Evolutionary conservation across 2,113 vertebrate species (phyloP).

Genomic region (Hydrochoerus hydrochaeris): DNA sequence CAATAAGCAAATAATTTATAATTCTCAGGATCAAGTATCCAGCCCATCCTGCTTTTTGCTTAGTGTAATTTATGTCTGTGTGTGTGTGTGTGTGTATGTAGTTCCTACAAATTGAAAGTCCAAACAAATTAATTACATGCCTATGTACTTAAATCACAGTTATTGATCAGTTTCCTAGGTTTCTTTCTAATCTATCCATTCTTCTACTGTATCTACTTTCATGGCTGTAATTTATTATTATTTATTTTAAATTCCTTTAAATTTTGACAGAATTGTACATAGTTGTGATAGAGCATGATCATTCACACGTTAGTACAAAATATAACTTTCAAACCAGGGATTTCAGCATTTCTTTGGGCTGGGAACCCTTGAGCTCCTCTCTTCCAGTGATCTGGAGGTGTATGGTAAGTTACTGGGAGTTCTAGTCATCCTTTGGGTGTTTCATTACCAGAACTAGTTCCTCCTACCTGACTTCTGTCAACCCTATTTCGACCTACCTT

Average conservation of each 20-base stretch:
- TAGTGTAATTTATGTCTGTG: not conserved
- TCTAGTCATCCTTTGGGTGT: too few species aligned
- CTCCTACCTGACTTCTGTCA: not conserved
- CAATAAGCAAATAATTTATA: accelerated
- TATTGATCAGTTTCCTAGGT: not conserved
- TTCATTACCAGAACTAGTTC: too few species aligned
- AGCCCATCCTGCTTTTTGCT: not conserved
- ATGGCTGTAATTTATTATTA: not conserved
- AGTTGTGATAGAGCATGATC: not conserved
- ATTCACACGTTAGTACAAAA: not conserved
- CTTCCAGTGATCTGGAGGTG: not conserved
- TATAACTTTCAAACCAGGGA: not conserved
- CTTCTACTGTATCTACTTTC: not conserved
- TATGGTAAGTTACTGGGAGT: not conserved
- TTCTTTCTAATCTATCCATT: not conserved
- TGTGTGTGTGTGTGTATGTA: not conserved
- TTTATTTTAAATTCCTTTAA: not conserved
- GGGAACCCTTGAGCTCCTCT: not conserved
- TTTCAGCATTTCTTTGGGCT: not conserved
- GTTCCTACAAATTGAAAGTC: not conserved
- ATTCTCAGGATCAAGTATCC: not conserved
- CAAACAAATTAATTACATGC: not conserved
- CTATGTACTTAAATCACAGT: too few species aligned
- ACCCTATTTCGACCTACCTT: not conserved
- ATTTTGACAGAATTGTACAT: not conserved